Conservation (phyloP, 2,888 invertebrate species). For the Plusia festucae region DNA sequence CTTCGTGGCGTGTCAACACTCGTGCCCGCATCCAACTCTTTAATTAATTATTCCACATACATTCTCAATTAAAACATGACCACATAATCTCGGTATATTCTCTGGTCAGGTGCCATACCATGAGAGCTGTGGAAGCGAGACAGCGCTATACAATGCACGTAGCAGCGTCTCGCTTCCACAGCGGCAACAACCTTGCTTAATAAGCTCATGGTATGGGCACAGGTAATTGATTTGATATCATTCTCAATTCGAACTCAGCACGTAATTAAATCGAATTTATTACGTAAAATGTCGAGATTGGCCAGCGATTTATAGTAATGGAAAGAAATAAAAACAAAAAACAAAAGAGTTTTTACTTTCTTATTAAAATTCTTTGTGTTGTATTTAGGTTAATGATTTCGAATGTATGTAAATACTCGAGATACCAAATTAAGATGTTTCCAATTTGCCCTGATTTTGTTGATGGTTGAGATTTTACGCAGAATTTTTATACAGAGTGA, state of each 20-base stretch:
- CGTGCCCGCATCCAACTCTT: not conserved
- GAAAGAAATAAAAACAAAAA: conserved; percentile 5
- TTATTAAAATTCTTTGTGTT: not conserved
- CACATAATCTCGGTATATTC: conserved; percentile 6
- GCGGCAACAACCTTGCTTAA: not conserved
- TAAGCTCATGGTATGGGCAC: not conserved
- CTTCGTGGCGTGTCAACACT: not conserved
- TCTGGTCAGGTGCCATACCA: not conserved
- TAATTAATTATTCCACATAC: not conserved
- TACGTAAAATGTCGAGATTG: not conserved
- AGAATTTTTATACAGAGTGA: not conserved
- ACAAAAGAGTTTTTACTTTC: conserved; percentile 4
- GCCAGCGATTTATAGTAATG: not conserved
- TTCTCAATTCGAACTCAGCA: not conserved
- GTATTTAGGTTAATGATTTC: conserved; percentile 7
- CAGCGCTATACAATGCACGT: too few species aligned
- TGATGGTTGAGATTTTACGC: not conserved
- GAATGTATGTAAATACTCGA: not conserved
- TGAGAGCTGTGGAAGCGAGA: not conserved
- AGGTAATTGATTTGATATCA: not conserved
- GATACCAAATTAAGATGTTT: not conserved
- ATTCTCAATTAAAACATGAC: conserved; percentile 8
- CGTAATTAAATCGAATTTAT: conserved; percentile 8
- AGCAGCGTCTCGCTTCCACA: too few species aligned
- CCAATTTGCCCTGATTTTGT: not conserved